Base-by-base conservation (phyloP, 2,888 invertebrate species). In the Stomorhina lunata region DNA sequence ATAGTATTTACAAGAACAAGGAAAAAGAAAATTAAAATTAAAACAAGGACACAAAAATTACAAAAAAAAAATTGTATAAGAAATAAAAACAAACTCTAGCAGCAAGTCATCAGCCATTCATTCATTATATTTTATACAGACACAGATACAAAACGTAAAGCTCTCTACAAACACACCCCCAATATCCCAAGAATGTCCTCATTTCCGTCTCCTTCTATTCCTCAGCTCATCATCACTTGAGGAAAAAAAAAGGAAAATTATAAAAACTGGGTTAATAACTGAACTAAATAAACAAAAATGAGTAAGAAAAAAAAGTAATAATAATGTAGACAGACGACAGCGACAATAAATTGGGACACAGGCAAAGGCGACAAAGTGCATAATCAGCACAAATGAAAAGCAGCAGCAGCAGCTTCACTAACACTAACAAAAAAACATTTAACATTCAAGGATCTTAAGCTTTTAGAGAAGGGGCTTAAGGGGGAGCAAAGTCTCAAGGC, bases 21-120 rank as follows among this genome's bases (percentile, higher is more conserved):
- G 86, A 88, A 88, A 88, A 87, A 87, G 86, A 88, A 89, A 89
- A 89, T 89, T 89, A 88, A 89, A 89, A 89, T 89, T 89, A 89
- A 89, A 88, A 89, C 87, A 88, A 89, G 88, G 85, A 88, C 86
- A 88, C 85, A 86, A 86, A 86, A 86, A 85, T 84, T 83, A 69
- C 72, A 59, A 34, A 6, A 53, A 48, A 63, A 53, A 59, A 66
- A 61, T n/a, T n/a, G n/a, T n/a, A 50, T 22, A 43, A 55, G 34
- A 61, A 75, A 59, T 43, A 73, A 68, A 65, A 68, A 40, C 40
- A 73, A 66, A 77, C 82, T 73, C 53, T n/a, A n/a, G n/a, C 50
- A 71, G 55, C 84, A 78, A 76, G 65, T 59, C 76, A 80, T 71
- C 80, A 73, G 68, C 77, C 53, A 53, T 81, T 78, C 69, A 59